phyloP scores from a whole-genome alignment of 2,113 vertebrate genomes.

The Paramormyrops kingsleyae region DNA sequence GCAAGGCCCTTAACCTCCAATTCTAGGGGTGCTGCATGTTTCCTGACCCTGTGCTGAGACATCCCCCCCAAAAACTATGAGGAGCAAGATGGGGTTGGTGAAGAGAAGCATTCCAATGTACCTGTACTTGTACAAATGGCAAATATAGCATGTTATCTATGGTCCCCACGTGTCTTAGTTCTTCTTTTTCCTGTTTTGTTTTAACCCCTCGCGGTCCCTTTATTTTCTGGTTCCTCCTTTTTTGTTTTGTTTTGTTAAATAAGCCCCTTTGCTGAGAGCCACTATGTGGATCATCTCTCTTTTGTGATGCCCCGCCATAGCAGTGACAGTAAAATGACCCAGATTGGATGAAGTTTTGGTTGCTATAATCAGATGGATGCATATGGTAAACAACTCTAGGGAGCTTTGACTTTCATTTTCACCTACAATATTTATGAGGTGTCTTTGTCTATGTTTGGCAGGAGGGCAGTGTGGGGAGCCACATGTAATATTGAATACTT shows the following conservation, averaged over 20 bases:
- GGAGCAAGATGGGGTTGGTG: not conserved
- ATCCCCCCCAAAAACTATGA: not conserved
- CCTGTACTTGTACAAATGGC: not conserved
- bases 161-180: not conserved
- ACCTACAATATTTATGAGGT: constrained; percentile 33
- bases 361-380: constrained; percentile 24
- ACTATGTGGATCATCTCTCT: not conserved
- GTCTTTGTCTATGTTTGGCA: not conserved
- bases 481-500: not conserved
- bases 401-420: constrained; percentile 37
- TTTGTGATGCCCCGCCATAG: not conserved
- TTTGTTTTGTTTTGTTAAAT: not conserved
- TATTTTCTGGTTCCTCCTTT: not conserved
- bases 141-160: no score
- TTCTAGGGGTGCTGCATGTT: no score
- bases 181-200: not conserved
- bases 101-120: not conserved
- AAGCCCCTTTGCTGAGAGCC: not conserved
- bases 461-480: not conserved
- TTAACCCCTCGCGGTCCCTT: not conserved
- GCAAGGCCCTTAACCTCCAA: no score
- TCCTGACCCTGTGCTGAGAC: no score
- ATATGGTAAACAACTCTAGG: constrained; percentile 32
- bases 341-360: constrained; percentile 24
- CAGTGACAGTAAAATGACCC: constrained; percentile 28